These are phyloP conservation scores for Scotopteryx bipunctaria DNA, from an alignment of 2,888 invertebrate genomes.

Conservation along the genomic window DNA sequence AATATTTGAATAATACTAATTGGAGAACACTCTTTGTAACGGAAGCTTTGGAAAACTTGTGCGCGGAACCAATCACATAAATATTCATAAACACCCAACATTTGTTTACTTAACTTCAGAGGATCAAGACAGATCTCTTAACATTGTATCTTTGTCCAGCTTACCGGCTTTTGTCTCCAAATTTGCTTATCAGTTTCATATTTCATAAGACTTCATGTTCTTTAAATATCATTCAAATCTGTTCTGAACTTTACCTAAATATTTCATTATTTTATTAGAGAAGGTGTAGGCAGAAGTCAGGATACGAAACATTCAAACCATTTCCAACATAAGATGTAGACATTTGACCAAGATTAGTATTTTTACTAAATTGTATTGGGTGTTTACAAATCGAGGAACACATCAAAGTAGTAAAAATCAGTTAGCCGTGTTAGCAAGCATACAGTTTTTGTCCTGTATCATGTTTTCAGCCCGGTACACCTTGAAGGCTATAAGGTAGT, in stretches of 20 bases:
- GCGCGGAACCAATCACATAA: constrained; percentile 11
- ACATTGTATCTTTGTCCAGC: too few species aligned
- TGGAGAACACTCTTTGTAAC: constrained; percentile 8
- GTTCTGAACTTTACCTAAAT: too few species aligned
- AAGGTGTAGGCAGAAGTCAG: too few species aligned
- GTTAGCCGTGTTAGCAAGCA: constrained; percentile 32
- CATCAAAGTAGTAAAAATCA: constrained; percentile 18
- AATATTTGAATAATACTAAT: constrained; percentile 1
- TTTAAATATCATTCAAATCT: too few species aligned
- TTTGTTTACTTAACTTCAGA: neutral
- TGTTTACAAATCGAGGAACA: neutral
- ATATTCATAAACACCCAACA: constrained; percentile 5
- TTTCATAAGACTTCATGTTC: too few species aligned
- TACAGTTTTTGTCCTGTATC: constrained; percentile 84
- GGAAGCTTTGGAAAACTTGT: constrained; percentile 23
- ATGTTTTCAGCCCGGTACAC: constrained; percentile 89
- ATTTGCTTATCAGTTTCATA: too few species aligned
- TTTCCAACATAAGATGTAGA: too few species aligned
- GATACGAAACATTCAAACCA: too few species aligned
- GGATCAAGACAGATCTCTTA: too few species aligned
- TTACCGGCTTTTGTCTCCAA: too few species aligned
- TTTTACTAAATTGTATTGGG: neutral
- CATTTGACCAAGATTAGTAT: too few species aligned
- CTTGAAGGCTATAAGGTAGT: constrained; percentile 92
- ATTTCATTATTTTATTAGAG: too few species aligned